Evolutionary conservation across 2,113 vertebrate species (phyloP).

Genomic region (Strix aluco): DNA sequence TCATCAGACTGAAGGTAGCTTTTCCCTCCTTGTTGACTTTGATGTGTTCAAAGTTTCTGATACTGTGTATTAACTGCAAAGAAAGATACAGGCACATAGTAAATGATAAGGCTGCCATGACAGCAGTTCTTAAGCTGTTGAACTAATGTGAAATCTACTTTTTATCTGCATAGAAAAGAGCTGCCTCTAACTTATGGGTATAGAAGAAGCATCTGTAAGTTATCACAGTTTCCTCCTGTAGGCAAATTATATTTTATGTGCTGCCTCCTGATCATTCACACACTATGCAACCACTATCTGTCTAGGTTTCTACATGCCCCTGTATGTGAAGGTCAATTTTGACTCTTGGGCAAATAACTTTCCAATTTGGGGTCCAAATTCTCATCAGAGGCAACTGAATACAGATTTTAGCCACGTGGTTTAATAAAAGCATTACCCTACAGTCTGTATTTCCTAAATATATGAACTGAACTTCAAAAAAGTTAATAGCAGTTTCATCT

Average conservation of each 20-base stretch:
- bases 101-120: not conserved
- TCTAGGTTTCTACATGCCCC: not conserved
- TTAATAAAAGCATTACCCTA: not conserved
- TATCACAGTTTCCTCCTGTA: not conserved
- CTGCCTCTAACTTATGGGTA: not conserved
- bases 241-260: not conserved
- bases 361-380: not conserved
- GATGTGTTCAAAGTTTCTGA: slow-evolving; percentile 80
- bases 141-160: not conserved
- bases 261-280: not conserved
- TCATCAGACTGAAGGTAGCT: slow-evolving; percentile 83
- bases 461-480: not conserved
- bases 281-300: not conserved
- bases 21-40: slow-evolving; percentile 72
- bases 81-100: not conserved
- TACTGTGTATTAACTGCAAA: slow-evolving; percentile 75
- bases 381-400: not conserved
- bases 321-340: not conserved
- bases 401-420: not conserved
- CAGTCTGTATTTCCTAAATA: not conserved
- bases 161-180: not conserved
- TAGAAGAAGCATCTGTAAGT: not conserved
- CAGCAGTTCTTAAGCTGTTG: not conserved
- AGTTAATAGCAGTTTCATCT: not conserved
- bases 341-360: not conserved